Evolutionary conservation across 1,140 invertebrate genomes (phyloP), one percentile per base, ranked within the genome.

Genomic region (Drosophila jambulina): DNA sequence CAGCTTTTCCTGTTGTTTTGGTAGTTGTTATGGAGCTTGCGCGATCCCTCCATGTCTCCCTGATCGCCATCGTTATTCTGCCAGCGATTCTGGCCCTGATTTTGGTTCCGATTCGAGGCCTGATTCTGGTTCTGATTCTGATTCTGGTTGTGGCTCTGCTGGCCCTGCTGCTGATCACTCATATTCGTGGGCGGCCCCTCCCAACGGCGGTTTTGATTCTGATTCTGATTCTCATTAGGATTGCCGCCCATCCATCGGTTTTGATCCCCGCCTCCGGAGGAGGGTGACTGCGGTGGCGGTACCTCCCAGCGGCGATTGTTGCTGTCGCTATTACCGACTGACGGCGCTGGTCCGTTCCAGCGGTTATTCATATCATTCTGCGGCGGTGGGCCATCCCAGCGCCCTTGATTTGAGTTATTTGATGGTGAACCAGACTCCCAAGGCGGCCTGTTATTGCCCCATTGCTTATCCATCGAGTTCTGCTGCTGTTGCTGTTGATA

Each of bases 371-470:
- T 54, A 8, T 38, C 67, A 38, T 34, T 74, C 29, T 27, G 67
- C 29, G 38, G 48, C 15, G 68, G 67, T 17, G 75, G 75, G 0
- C 72, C 72, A 25, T 80, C 54, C 80, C 84, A 88, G 21, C 54
- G 61, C 0, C 40, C 10, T 8, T 23, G 76, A 25, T 54, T 43
- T 2, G 38, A 17, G 17, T n/a, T 68, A 29, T 46, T 49, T 1
- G 19, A 48, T 34, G 49, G 62, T 25, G 54, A 25, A 32, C 8
- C 67, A 42, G 53, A 13, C 19, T 75, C 60, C 53, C 45, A 65
- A 4, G 63, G 25, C 17, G 48, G 48, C 15, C 67, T 42, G 46
- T 72, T 54, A 27, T 21, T 57, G 51, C 23, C 69, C 83, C 53
- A 84, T 23, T 48, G 56, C 21, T 65, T 51, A 0, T 75, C 68